Conservation (phyloP, 1,140 invertebrate genomes). For the Scaptomyza pallida region DNA sequence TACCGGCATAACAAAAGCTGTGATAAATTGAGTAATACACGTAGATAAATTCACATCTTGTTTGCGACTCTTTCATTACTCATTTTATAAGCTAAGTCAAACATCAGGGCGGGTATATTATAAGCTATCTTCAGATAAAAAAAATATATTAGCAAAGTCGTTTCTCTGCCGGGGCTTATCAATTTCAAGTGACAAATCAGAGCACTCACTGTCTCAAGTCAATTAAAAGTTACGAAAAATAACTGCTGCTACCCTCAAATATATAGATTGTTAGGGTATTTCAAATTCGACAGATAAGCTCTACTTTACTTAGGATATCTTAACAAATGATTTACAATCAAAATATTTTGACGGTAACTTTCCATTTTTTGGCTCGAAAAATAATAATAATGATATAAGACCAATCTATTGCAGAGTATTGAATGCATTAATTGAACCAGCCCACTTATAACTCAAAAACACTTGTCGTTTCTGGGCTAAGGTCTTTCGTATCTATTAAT, state of each 20-base stretch:
- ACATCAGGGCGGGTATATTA: conserved; percentile 9
- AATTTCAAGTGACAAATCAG: conserved; percentile 11
- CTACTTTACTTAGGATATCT: no score
- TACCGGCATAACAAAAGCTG: conserved; percentile 8
- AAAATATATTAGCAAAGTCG: conserved; percentile 1
- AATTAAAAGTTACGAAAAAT: conserved; percentile 20
- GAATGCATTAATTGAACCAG: neutral
- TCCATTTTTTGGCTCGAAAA: conserved; percentile 19
- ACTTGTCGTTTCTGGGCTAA: conserved; percentile 21
- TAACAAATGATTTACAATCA: neutral
- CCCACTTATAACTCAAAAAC: conserved; percentile 9
- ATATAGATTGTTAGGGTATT: no score
- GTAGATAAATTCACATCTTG: conserved; percentile 1
- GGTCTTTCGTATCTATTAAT: conserved; percentile 28
- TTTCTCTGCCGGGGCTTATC: conserved; percentile 2
- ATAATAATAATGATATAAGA: neutral
- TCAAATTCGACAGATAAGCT: no score
- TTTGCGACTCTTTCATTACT: conserved; percentile 33
- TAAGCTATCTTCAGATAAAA: conserved; percentile 26
- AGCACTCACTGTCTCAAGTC: conserved; percentile 14
- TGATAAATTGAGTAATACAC: conserved; percentile 11
- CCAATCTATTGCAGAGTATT: conserved; percentile 1
- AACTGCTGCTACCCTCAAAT: no score
- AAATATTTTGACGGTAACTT: conserved; percentile 8
- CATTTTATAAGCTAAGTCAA: conserved; percentile 25